A percentile compares a stretch with the other conserved stretches of the same genome.
Conservation (phyloP, 2,888 invertebrate species). For the Dysmachus trigonus region DNA sequence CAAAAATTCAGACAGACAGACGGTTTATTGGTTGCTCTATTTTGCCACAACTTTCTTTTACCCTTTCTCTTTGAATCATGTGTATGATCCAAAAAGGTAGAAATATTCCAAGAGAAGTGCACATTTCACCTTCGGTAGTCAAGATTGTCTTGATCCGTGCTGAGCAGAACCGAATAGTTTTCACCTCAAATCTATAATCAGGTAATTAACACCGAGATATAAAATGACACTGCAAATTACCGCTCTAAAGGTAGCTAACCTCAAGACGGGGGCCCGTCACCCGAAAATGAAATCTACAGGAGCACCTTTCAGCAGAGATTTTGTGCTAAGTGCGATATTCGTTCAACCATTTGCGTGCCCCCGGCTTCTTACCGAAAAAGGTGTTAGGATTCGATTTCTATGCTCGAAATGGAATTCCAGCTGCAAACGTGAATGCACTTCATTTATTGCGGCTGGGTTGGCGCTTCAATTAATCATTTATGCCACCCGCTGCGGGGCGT, state of each 20-base stretch:
- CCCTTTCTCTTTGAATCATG: not conserved
- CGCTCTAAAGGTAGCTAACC: not conserved
- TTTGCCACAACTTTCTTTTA: no score
- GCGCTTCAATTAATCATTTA: not conserved
- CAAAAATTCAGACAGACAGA: no score
- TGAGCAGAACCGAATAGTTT: not conserved
- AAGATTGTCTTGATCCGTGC: not conserved
- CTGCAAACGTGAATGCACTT: not conserved
- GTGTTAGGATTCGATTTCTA: not conserved
- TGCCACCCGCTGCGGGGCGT: not conserved
- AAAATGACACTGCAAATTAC: not conserved
- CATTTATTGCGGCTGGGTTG: not conserved
- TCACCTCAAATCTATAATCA: not conserved
- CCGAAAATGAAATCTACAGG: not conserved
- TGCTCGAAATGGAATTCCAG: not conserved
- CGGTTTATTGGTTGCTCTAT: not conserved
- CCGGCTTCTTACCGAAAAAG: not conserved
- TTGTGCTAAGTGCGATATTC: not conserved
- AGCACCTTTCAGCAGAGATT: not conserved
- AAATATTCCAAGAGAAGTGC: not conserved
- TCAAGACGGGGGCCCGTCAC: not conserved
- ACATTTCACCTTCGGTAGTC: not conserved
- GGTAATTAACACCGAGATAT: not conserved
- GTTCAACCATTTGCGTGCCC: not conserved
- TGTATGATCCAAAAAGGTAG: not conserved